Evolutionary conservation across 2,888 invertebrate genomes (phyloP), one percentile per base, ranked within the genome.

Genomic region (Ferdinandea cuprea): DNA sequence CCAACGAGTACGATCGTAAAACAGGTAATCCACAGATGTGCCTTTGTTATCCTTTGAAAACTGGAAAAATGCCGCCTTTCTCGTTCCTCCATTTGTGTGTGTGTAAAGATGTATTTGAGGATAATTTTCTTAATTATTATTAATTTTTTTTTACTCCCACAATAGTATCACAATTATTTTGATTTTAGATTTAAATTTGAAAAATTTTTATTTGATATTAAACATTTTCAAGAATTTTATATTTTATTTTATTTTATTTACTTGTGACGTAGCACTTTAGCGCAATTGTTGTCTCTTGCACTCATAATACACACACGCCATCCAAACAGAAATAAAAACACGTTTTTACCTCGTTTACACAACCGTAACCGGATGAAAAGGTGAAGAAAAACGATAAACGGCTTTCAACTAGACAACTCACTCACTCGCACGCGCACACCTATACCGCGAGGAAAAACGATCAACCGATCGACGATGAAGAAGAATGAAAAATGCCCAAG

Each of bases 11-110:
- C 17, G 72, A 83, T 78, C 72, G 72, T 42, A 68, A 83, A 78
- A 78, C 83, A 83, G 78, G 83, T 83, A 78, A 83, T 83, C 83
- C 83, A 83, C 42, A 83, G 63, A 78, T 73, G 72, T 63, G 66
- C 78, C 83, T 78, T 78, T 83, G 83, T 83, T 78, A 83, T 83
- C 83, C 83, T 83, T 83, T 83, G 83, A 68, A 73, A 63, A 52
- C 48, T 72, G 44, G 40, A 63, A 73, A 21, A 73, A 68, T 83
- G 83, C 83, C 83, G 83, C 78, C 83, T 83, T 72, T 83, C 83
- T 73, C 83, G 78, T 68, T 83, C 83, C 50, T 83, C 83, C 83
- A 83, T 83, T 44, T 32, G 21, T 48, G 59, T 46, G 30, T 68
- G 61, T 72, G 32, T 72, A 56, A 11, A 6, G 17, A 50, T 52